These are phyloP conservation scores for Mimas tiliae DNA, from an alignment of 2,888 invertebrate species.

Conservation along the genomic window DNA sequence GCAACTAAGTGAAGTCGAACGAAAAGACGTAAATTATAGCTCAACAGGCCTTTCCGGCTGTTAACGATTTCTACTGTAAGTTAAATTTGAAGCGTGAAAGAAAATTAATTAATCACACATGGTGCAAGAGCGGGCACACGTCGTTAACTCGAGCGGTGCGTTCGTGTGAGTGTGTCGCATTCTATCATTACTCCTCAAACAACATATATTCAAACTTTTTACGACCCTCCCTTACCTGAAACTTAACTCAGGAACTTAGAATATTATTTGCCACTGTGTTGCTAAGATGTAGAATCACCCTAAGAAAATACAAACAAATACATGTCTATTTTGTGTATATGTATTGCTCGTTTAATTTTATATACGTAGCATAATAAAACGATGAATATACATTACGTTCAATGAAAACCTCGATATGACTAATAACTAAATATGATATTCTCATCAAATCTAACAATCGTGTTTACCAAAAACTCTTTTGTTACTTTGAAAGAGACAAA, in stretches of 20 bases:
- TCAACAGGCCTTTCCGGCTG: slow-evolving; percentile 80
- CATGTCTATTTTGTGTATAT: background rate
- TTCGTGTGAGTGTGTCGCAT: slow-evolving; percentile 11
- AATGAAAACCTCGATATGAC: background rate
- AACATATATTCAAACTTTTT: slow-evolving; percentile 14
- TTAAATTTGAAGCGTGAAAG: slow-evolving; percentile 78
- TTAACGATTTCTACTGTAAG: slow-evolving; percentile 76
- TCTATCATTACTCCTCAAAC: slow-evolving; percentile 9
- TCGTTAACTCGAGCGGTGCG: slow-evolving; percentile 8
- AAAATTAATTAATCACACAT: slow-evolving; percentile 81
- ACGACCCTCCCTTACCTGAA: slow-evolving; percentile 5
- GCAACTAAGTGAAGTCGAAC: slow-evolving; percentile 69
- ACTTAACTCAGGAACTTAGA: slow-evolving; percentile 5
- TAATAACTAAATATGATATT: slow-evolving; percentile 8
- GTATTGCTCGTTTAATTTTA: too few relatives aligned
- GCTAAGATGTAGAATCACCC: background rate
- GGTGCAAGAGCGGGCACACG: slow-evolving; percentile 41
- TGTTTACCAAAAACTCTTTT: slow-evolving; percentile 2
- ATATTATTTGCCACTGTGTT: background rate
- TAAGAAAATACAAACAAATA: background rate
- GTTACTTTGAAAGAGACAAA: background rate
- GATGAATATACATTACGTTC: background rate
- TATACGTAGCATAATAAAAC: background rate
- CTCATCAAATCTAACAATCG: background rate
- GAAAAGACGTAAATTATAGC: slow-evolving; percentile 77